phyloP scores from a whole-genome alignment of 2,888 invertebrate species.

The Nomada lathburiana region DNA sequence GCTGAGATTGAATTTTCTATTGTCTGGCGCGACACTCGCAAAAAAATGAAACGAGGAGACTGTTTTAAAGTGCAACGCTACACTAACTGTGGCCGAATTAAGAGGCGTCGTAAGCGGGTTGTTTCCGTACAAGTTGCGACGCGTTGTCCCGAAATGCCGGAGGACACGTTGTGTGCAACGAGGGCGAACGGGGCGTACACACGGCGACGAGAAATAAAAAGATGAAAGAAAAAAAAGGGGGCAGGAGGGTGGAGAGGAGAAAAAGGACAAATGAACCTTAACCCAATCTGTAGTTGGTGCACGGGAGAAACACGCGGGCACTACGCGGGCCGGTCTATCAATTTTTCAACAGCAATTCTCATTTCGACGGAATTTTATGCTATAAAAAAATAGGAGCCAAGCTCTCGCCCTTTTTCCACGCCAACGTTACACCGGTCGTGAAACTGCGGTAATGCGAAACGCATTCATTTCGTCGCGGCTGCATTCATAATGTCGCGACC shows the following conservation, averaged over 20 bases:
- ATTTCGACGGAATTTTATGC: constrained; percentile 74
- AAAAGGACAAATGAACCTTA: constrained; percentile 62
- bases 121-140: constrained; percentile 68
- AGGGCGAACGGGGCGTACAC: constrained; percentile 6
- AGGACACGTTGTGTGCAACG: constrained; percentile 34
- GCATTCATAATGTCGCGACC: constrained; percentile 72
- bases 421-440: constrained; percentile 66
- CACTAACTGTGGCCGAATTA: constrained; percentile 60
- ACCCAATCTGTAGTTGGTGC: constrained; percentile 70
- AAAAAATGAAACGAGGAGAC: constrained; percentile 59
- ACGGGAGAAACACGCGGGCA: constrained; percentile 45
- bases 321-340: constrained; percentile 68
- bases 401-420: constrained; percentile 47
- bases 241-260: not conserved
- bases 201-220: constrained; percentile 14
- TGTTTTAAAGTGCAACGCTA: constrained; percentile 60
- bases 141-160: constrained; percentile 64
- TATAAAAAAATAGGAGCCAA: constrained; percentile 73
- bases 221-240: not conserved
- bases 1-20: constrained; percentile 46
- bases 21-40: constrained; percentile 24
- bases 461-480: constrained; percentile 73
- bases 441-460: constrained; percentile 71
- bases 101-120: constrained; percentile 71
- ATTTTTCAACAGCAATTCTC: constrained; percentile 79